Evolutionary conservation across 2,888 invertebrate genomes (phyloP).

Genomic region (Callimorpha dominula): DNA sequence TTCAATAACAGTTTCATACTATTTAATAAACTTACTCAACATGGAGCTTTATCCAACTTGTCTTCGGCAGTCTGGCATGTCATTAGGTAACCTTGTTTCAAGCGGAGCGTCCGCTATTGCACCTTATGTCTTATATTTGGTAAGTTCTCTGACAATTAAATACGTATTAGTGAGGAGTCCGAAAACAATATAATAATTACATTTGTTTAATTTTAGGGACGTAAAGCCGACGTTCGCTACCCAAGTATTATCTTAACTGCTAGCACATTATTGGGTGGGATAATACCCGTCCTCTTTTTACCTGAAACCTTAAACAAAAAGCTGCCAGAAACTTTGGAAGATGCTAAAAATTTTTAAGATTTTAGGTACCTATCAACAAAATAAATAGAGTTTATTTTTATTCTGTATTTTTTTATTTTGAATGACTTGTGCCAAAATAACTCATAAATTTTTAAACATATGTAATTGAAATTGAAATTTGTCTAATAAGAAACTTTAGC

Average conservation of each 20-base stretch:
- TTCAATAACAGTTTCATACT: conserved; percentile 85
- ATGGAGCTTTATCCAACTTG: conserved; percentile 90
- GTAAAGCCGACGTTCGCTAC: conserved; percentile 56
- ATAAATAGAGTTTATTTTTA: background rate
- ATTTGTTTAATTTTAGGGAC: conserved; percentile 60
- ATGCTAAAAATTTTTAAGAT: conserved; percentile 86
- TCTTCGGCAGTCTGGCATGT: conserved; percentile 88
- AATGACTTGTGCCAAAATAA: too few relatives aligned
- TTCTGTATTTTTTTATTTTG: background rate
- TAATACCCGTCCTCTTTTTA: conserved; percentile 80
- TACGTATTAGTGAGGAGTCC: background rate
- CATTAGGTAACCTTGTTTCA: conserved; percentile 86
- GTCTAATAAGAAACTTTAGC: too few relatives aligned
- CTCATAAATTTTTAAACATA: too few relatives aligned
- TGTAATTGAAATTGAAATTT: too few relatives aligned
- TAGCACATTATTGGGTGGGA: conserved; percentile 75
- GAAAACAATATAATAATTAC: background rate
- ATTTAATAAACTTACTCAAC: conserved; percentile 87
- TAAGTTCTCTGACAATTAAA: conserved; percentile 55
- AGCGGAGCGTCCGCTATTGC: conserved; percentile 86
- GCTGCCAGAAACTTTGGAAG: conserved; percentile 88
- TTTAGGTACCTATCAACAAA: conserved; percentile 53
- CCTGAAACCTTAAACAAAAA: conserved; percentile 89
- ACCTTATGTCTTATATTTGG: conserved; percentile 88
- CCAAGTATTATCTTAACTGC: conserved; percentile 63